Conservation (phyloP, 2,797 vertebrate species). For the Amphiprion clarkii region DNA sequence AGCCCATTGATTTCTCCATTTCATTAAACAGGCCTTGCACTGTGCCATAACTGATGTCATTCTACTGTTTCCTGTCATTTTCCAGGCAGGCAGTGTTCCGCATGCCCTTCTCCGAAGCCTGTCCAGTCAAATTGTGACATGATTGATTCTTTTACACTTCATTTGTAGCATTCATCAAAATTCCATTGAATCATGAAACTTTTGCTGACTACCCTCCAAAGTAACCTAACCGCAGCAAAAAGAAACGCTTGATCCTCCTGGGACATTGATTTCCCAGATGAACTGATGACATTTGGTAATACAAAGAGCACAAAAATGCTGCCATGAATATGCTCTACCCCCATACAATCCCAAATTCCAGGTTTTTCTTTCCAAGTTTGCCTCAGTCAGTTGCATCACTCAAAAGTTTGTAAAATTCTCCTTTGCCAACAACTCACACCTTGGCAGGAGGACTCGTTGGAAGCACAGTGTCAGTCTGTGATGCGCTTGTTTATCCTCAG, state of each 20-base stretch:
- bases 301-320: slow-evolving; percentile 39
- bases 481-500: slow-evolving; percentile 20
- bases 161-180: slow-evolving; percentile 77
- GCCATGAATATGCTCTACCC: slow-evolving; percentile 20
- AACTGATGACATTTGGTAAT: slow-evolving; percentile 62
- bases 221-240: slow-evolving; percentile 52
- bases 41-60: slow-evolving; percentile 81
- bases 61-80: slow-evolving; percentile 80
- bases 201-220: slow-evolving; percentile 62
- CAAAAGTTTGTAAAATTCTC: background rate
- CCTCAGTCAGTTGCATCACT: background rate
- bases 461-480: slow-evolving; percentile 3
- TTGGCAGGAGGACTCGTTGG: background rate
- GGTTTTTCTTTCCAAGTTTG: slow-evolving; percentile 24
- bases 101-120: slow-evolving; percentile 65
- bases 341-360: background rate
- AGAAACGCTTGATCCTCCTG: slow-evolving; percentile 40
- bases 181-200: slow-evolving; percentile 72
- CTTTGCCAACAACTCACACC: slow-evolving; percentile 11
- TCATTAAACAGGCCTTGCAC: slow-evolving; percentile 71
- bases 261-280: slow-evolving; percentile 53
- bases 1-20: slow-evolving; percentile 72
- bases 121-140: slow-evolving; percentile 66
- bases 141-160: slow-evolving; percentile 81
- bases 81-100: slow-evolving; percentile 65